phyloP scores from a whole-genome alignment of 2,113 vertebrate species.

The Leucosticte australis region DNA sequence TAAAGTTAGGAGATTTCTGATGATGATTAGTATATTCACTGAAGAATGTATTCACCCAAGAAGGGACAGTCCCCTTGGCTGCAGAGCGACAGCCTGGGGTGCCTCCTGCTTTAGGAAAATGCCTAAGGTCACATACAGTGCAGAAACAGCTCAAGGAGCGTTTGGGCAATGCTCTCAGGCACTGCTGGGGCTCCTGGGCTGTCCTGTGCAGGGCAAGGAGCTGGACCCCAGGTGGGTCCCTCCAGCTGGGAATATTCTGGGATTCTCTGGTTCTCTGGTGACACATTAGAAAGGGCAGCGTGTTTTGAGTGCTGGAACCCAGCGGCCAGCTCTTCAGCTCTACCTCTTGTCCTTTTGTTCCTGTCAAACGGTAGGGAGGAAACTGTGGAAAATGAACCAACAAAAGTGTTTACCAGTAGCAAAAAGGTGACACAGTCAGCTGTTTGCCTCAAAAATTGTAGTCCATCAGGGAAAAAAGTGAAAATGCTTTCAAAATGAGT shows the following conservation, averaged over 20 bases:
- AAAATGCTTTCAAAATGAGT: background rate
- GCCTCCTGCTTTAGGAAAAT: background rate
- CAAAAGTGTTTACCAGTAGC: background rate
- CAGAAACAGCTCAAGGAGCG: fast-evolving
- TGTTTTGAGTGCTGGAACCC: background rate
- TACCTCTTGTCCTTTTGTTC: background rate
- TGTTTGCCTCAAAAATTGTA: background rate
- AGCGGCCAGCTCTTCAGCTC: background rate
- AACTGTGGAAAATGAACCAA: background rate
- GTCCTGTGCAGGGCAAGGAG: background rate
- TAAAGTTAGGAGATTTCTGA: no score
- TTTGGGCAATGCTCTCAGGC: background rate
- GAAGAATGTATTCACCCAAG: no score
- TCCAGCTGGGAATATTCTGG: background rate
- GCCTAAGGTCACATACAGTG: fast-evolving
- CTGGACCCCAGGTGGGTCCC: fast-evolving
- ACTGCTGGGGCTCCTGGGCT: background rate
- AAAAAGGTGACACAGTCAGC: background rate
- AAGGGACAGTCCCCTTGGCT: no score
- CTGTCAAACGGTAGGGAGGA: background rate
- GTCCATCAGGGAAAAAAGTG: background rate
- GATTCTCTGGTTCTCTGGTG: background rate
- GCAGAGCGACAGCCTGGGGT: background rate
- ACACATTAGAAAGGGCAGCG: background rate
- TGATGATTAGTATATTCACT: no score